phyloP scores from a whole-genome alignment of 2,888 invertebrate species.

The Drosophila kuntzei region DNA sequence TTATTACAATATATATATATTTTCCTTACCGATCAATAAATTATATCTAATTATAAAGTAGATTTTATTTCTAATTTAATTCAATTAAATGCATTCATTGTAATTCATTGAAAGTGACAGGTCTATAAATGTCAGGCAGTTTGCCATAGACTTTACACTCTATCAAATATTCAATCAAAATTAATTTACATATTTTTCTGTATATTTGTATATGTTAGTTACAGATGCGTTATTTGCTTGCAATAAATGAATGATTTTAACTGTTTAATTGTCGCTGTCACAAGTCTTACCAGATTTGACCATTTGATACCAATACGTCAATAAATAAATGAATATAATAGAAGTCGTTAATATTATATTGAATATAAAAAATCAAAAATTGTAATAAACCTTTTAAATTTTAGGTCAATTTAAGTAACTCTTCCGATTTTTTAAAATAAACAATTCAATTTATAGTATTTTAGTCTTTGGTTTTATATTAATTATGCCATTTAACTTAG shows the following conservation, averaged over 20 bases:
- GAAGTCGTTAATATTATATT: too few relatives aligned
- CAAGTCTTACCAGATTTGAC: neutral
- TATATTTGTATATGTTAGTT: neutral
- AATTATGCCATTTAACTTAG: too few relatives aligned
- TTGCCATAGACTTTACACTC: neutral
- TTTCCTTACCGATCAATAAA: neutral
- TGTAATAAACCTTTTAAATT: too few relatives aligned
- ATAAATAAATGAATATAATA: too few relatives aligned
- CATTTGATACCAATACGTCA: neutral
- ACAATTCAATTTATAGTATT: too few relatives aligned
- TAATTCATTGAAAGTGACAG: neutral
- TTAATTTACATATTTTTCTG: neutral
- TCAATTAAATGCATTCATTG: constrained; percentile 2
- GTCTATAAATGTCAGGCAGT: neutral
- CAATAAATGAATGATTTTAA: too few relatives aligned
- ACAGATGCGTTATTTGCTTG: neutral
- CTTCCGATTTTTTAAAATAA: too few relatives aligned
- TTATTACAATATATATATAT: neutral
- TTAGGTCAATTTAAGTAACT: too few relatives aligned
- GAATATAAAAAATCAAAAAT: too few relatives aligned
- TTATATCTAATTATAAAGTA: neutral
- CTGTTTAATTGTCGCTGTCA: neutral
- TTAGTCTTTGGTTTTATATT: too few relatives aligned
- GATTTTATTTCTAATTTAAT: neutral
- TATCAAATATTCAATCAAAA: neutral